These are phyloP conservation scores for Tethya wilhelma DNA, from an alignment of 37 sponge, comb jelly and placozoan genomes.

Conservation along the genomic window DNA sequence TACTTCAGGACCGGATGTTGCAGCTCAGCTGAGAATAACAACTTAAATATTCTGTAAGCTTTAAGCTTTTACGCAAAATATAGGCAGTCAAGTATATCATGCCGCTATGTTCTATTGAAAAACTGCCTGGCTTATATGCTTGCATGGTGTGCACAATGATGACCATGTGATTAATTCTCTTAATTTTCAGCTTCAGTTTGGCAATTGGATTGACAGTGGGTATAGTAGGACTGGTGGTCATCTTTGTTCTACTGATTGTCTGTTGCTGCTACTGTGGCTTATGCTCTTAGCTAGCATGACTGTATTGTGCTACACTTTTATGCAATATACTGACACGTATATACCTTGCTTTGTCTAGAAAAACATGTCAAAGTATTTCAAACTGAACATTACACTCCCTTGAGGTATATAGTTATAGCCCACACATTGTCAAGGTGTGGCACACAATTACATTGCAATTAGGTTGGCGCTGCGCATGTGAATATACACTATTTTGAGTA, in stretches of 20 bases:
- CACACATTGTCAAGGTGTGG: too few species aligned
- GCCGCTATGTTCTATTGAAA: not conserved
- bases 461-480: too few species aligned
- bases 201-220: not conserved
- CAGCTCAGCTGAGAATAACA: not conserved
- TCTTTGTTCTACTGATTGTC: not conserved
- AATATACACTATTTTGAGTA: too few species aligned
- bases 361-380: too few species aligned
- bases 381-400: too few species aligned
- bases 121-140: not conserved
- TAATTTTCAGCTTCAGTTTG: not conserved
- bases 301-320: too few species aligned
- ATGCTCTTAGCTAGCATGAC: too few species aligned
- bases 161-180: not conserved
- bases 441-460: too few species aligned
- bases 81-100: not conserved
- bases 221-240: not conserved
- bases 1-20: not conserved
- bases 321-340: too few species aligned
- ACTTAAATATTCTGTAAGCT: not conserved
- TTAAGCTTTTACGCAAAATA: not conserved
- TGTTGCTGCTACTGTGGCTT: not conserved
- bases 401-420: too few species aligned
- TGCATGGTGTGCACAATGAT: not conserved
- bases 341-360: too few species aligned